Evolutionary conservation across 2,797 vertebrate genomes (phyloP).

Genomic region (Channa striata): DNA sequence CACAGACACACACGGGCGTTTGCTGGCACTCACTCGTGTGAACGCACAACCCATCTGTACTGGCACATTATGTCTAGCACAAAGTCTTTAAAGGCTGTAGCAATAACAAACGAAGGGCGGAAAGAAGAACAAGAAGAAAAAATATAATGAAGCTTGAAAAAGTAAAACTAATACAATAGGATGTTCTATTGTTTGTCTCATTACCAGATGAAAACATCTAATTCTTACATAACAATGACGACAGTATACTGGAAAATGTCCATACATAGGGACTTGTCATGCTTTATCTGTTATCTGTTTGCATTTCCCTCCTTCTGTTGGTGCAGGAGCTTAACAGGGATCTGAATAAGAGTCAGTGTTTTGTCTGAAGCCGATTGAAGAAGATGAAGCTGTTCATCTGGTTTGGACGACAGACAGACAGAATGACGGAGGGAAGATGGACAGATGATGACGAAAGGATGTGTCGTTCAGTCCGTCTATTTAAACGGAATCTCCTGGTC

Average conservation of each 20-base stretch:
- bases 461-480: background rate
- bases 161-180: background rate
- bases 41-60: constrained; percentile 19
- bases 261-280: background rate
- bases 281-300: constrained; percentile 8
- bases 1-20: constrained; percentile 24
- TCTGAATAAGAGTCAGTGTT: constrained; percentile 39
- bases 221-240: background rate
- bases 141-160: background rate
- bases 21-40: constrained; percentile 15
- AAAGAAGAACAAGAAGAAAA: background rate
- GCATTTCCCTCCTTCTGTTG: constrained; percentile 1
- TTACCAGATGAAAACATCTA: background rate
- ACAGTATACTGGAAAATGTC: background rate
- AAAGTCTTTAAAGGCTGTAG: constrained; percentile 12
- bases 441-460: background rate
- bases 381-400: constrained; percentile 35
- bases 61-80: constrained; percentile 18
- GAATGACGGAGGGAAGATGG: background rate
- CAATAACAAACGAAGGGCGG: constrained; percentile 1
- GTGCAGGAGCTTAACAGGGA: constrained; percentile 29
- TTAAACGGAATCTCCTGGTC: background rate
- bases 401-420: constrained; percentile 9
- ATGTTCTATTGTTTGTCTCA: background rate
- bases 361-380: constrained; percentile 46